These are phyloP conservation scores for Dicaeum eximium DNA, from an alignment of 2,113 vertebrate species.

Conservation along the genomic window DNA sequence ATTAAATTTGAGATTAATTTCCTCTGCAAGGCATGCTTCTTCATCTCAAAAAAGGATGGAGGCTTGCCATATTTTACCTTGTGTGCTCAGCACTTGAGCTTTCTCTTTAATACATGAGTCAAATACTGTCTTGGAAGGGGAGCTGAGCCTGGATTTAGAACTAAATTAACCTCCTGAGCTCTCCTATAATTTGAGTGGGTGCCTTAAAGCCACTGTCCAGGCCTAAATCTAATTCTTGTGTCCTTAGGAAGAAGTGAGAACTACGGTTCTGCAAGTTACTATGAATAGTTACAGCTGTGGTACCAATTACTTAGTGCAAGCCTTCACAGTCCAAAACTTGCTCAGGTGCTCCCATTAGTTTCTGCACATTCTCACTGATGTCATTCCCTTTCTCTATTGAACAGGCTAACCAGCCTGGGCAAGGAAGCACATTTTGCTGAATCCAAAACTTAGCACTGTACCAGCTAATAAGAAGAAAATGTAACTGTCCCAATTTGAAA, in stretches of 20 bases:
- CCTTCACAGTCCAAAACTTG: background rate
- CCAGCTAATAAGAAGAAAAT: background rate
- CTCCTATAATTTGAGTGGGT: background rate
- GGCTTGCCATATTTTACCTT: background rate
- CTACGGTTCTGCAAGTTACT: background rate
- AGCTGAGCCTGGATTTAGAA: background rate
- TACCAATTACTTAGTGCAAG: background rate
- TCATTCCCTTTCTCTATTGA: background rate
- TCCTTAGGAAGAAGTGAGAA: background rate
- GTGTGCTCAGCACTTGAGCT: background rate
- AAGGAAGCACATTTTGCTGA: background rate
- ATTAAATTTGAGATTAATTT: background rate
- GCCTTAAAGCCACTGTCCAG: background rate
- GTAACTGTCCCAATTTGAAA: background rate
- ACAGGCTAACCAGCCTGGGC: background rate
- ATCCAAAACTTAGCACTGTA: background rate
- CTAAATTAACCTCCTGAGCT: background rate
- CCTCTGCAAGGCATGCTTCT: background rate
- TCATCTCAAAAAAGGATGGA: background rate
- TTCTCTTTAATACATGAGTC: background rate
- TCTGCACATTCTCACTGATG: background rate
- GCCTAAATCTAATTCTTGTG: background rate
- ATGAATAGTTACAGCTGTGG: background rate
- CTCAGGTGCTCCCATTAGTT: background rate
- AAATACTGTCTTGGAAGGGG: background rate